These are phyloP conservation scores for Apostichopus japonicus DNA, from an alignment of 35 echinoderm and acorn worm genomes.

Conservation along the genomic window DNA sequence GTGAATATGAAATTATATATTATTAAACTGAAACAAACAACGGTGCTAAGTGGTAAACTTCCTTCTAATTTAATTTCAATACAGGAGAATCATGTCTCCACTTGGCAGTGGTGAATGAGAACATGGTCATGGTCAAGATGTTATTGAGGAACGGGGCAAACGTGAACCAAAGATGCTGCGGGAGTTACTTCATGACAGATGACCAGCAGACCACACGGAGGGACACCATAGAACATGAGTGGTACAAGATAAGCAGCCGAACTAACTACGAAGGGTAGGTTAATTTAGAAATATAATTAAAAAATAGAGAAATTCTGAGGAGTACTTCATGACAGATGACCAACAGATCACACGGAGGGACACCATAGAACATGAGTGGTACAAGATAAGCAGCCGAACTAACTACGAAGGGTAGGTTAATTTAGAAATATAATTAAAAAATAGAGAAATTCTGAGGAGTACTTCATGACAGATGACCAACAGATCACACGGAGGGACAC, in stretches of 20 bases:
- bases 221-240: constrained; percentile 74
- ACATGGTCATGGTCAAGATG: constrained; percentile 85
- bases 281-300: too few species aligned
- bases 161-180: constrained; percentile 79
- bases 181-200: constrained; percentile 79
- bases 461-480: too few species aligned
- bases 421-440: not conserved
- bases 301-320: constrained; percentile 74
- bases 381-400: constrained; percentile 68
- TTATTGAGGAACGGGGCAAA: constrained; percentile 70
- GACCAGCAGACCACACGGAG: constrained; percentile 76
- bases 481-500: too few species aligned
- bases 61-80: not conserved
- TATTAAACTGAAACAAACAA: too few species aligned
- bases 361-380: constrained; percentile 68
- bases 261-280: constrained; percentile 97
- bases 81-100: constrained; percentile 91
- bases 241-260: constrained; percentile 55
- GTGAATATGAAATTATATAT: too few species aligned
- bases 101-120: constrained; percentile 94
- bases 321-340: constrained; percentile 86
- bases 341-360: constrained; percentile 70
- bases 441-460: constrained; percentile 75
- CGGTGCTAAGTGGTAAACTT: not conserved
- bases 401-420: constrained; percentile 91